Evolutionary conservation across 1,140 invertebrate species (phyloP), one percentile per base, ranked within the genome.

Genomic region (Sogatella furcifera): DNA sequence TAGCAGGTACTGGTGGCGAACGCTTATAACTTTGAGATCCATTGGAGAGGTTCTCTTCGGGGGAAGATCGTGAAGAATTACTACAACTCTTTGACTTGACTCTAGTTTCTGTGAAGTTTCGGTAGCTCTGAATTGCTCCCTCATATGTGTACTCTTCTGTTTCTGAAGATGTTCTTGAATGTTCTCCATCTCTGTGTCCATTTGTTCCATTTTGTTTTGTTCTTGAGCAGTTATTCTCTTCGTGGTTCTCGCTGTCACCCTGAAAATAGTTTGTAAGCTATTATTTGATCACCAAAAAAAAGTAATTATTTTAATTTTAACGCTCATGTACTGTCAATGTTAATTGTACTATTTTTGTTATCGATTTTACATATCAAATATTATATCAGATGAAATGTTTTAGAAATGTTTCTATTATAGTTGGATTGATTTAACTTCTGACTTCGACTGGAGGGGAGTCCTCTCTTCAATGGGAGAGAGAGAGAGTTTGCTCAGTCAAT

Each of bases 131-230:
- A 62, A 91, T 91, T 60, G 89, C 89, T 63, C 87, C 83, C 71
- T 92, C 89, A 70, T 90, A 92, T 0, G 88, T 90, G 71, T 91
- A 92, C 69, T 91, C 88, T 63, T 86, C 83, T 4, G 79, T 77
- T 65, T 82, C 80, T 1, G 80, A 78, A 66, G 78, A 78, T 22
- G 79, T 80, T 22, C 78, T 80, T 31, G 77, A 78, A 10, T 80
- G 79, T 65, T 82, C 80, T 68, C 82, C 65, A 44, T 57, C 62
- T 19, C 6, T 49, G 17, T 64, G 53, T 19, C 56, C 57, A 59
- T 59, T 59, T 52, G 19, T 31, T 55, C 53, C 61, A 44, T 63
- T 59, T 44, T 63, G 52, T 22, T 54, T 55, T 15, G 38, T 9
- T 38, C 46, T 38, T 38, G 34, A 38, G 34, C 34, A 38, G 34